Evolutionary conservation across 2,888 invertebrate genomes (phyloP), one percentile per base, ranked within the genome.

Genomic region (Rhimphoctona megacephalus): DNA sequence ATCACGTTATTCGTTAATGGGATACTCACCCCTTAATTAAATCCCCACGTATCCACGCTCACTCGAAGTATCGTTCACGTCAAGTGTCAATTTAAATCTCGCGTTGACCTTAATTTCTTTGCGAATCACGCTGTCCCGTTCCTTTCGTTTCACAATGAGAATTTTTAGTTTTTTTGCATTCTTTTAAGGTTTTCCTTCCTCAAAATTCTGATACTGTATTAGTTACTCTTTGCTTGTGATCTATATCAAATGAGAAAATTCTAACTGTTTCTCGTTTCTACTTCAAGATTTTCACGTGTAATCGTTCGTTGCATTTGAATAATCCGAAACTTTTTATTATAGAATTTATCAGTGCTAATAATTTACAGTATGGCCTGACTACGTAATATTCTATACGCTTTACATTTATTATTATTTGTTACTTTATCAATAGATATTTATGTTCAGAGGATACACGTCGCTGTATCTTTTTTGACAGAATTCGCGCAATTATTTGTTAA

Each of bases 11-110:
- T 81, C 81, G 78, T 81, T 86, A 84, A 79, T 73, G 81, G 74
- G 67, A 85, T 81, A 88, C 88, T 88, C 78, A 87, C 88, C 88
- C 76, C 72, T 87, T 85, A 85, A 88, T 86, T 87, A 85, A 89
- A 88, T 84, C 85, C 81, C 74, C 64, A 87, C 81, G 85, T 82
- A 88, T 87, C 80, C 69, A 81, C 84, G 81, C 80, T 70, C 70
- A 39, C 49, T 64, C 83, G 69, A 74, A 82, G 81, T 85, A 78
- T 82, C 72, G 79, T 72, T 67, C 54, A 79, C 78, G 77, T 85
- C 64, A 54, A 74, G 72, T 77, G 85, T 83, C 87, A 85, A 88
- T 88, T 82, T 79, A 33, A 72, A 85, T 82, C 33, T 78, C 82
- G 73, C 87, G 77, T 52, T 57, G 36, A 46, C 67, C 81, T 81